Percentiles rank a stretch among this genome's conserved stretches.
phyloP scores from a whole-genome alignment of 2,797 vertebrate species.

The Tauraco hartlaubi region DNA sequence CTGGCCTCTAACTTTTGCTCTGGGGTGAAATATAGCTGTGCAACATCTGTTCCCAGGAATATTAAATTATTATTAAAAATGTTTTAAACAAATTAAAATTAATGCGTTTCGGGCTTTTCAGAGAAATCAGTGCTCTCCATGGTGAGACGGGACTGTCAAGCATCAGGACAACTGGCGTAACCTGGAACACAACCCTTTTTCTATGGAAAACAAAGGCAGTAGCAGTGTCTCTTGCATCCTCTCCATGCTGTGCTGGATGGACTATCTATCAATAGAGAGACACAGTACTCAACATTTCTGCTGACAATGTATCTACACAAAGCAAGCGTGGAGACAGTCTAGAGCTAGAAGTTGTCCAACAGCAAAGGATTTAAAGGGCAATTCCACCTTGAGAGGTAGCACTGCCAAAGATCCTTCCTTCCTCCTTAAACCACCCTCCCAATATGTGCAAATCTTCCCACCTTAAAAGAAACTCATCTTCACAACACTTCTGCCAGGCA shows the following conservation, averaged over 20 bases:
- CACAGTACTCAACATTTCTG: neutral
- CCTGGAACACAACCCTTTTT: neutral
- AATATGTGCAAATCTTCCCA: neutral
- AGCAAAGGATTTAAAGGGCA: neutral
- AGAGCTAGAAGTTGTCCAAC: neutral
- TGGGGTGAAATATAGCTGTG: neutral
- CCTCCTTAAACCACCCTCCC: neutral
- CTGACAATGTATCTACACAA: neutral
- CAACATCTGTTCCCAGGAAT: constrained; percentile 19
- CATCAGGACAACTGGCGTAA: neutral
- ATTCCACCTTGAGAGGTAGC: neutral
- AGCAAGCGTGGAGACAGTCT: neutral
- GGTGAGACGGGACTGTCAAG: neutral
- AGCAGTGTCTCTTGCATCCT: neutral
- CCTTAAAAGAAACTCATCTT: neutral
- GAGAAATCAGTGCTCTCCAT: neutral
- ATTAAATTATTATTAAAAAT: constrained; percentile 19
- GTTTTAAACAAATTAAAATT: constrained; percentile 25
- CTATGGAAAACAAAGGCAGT: neutral
- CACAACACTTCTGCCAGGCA: neutral
- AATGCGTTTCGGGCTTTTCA: neutral
- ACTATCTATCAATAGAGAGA: neutral
- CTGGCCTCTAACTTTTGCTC: constrained; percentile 11
- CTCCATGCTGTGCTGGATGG: neutral
- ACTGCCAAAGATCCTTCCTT: neutral